Base-by-base conservation (phyloP, 2,797 vertebrate genomes). In the Pantherophis alleghaniensis region DNA sequence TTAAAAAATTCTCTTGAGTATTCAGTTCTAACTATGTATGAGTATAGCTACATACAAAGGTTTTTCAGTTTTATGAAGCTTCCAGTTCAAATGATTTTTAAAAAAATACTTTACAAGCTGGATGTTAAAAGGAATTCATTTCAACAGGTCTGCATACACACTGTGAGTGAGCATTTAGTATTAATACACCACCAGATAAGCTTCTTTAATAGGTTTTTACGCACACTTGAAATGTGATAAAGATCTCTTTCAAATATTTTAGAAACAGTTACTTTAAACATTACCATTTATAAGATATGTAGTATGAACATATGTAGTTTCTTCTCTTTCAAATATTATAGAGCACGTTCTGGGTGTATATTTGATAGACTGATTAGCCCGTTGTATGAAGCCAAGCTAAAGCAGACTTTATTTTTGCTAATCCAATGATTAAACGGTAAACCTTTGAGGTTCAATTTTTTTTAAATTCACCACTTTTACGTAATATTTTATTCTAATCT, bases 401-500 rank as follows among this genome's bases (percentile, higher is more conserved):
- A 97, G 95, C 94, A 95, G 94, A 95, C 92, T 92, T 96, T 94
- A 95, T 95, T 97, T 55, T 94, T 96, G 93, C 96, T 95, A 0
- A 97, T 96, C 96, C 96, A 97, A 97, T 97, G 95, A 97, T 96
- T 97, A 97, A 86, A 60, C 7, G 24, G 42, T 89, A 63, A 94
- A 95, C 95, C 96, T 97, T 97, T 97, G 97, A 97, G 98, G 96
- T 97, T 97, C 95, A 97, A 94, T 74, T 47, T 98, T 98, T 98
- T 95, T 96, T 5, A 55, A 97, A 97, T 98, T 98, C 97, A 97
- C 95, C 97, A 97, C 97, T 98, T 93, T 97, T 98, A 98, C 97
- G 97, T 98, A 97, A 98, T 98, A 97, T 98, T 98, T 98, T 98
- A 97, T 98, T 97, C 98, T 98, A 98, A 98, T 98, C 97, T 98